phyloP scores from a whole-genome alignment of 2,888 invertebrate genomes.

The Clitarchus hookeri region DNA sequence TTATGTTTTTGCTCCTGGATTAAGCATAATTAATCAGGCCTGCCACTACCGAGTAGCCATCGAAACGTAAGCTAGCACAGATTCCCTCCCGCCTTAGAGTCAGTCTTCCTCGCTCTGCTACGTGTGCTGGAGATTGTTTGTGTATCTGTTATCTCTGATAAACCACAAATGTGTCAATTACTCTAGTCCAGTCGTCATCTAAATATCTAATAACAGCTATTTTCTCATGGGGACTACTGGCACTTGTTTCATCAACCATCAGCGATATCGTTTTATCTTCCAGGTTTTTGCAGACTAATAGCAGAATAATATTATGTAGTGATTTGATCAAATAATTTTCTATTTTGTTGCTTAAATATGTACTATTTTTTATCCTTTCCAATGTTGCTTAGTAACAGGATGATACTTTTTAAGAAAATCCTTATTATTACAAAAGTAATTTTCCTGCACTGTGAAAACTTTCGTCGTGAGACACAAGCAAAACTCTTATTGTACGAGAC shows the following conservation, averaged over 20 bases:
- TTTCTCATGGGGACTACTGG: neutral
- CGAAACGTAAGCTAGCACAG: neutral
- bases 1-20: neutral
- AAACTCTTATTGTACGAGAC: too few species aligned
- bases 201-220: neutral
- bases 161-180: neutral
- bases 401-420: too few species aligned
- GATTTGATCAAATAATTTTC: too few species aligned
- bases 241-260: neutral
- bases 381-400: too few species aligned
- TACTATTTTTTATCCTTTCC: too few species aligned
- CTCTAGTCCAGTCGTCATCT: neutral
- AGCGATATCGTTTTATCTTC: too few species aligned
- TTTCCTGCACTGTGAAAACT: too few species aligned
- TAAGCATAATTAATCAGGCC: neutral
- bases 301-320: too few species aligned
- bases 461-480: too few species aligned
- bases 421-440: too few species aligned
- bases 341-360: too few species aligned
- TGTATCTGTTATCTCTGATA: neutral
- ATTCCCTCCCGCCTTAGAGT: neutral
- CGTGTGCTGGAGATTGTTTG: neutral
- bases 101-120: neutral
- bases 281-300: too few species aligned
- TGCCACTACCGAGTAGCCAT: constrained; percentile 18